Percentiles rank a stretch among this genome's conserved stretches.
Conservation (phyloP, 2,113 vertebrate species). For the Pantherophis guttatus region DNA sequence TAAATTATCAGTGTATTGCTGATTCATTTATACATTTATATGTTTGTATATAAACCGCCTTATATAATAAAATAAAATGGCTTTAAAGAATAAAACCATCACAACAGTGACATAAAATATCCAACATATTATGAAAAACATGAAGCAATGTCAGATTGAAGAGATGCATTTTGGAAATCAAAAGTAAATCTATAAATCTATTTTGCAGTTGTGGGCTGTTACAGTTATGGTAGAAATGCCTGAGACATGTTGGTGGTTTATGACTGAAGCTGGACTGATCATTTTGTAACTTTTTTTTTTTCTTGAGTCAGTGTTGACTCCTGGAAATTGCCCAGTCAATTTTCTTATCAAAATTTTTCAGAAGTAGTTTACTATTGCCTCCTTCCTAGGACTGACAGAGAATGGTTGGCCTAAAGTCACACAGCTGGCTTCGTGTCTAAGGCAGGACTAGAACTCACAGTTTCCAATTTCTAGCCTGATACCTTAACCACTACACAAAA, state of each 20-base stretch:
- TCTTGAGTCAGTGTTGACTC: background rate
- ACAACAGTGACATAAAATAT: background rate
- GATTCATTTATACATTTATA: background rate
- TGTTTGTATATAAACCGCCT: background rate
- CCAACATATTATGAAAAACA: background rate
- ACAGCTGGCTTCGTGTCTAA: background rate
- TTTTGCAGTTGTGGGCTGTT: background rate
- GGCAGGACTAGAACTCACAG: background rate
- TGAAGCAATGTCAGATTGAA: background rate
- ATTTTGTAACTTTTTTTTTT: background rate
- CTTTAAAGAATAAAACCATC: background rate
- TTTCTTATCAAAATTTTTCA: background rate
- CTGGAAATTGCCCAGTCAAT: background rate
- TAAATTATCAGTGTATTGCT: background rate
- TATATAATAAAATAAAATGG: background rate
- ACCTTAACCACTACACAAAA: background rate
- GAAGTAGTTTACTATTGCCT: background rate
- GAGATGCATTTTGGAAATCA: background rate
- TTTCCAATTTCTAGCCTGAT: background rate
- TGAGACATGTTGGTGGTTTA: background rate
- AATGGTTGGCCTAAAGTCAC: background rate
- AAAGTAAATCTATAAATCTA: background rate
- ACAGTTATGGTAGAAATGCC: background rate
- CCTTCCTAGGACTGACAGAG: background rate
- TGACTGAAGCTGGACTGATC: background rate